phyloP scores from a whole-genome alignment of 1,140 invertebrate genomes.

The Nomia melanderi region DNA sequence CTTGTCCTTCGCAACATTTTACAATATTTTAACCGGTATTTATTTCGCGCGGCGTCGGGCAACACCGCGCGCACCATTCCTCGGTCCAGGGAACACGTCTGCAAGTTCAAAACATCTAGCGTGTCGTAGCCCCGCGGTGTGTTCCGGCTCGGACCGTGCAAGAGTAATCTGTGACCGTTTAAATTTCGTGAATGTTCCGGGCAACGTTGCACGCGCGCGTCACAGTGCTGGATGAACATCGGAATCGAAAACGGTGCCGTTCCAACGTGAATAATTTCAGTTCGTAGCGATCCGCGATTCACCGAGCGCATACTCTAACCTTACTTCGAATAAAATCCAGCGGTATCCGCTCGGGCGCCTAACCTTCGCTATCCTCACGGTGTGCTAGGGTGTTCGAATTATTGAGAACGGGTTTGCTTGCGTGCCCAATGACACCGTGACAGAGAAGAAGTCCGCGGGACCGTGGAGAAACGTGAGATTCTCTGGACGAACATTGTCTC shows the following conservation, averaged over 20 bases:
- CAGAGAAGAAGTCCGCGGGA: background rate
- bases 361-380: slow-evolving; percentile 29
- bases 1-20: background rate
- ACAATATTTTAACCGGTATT: slow-evolving; percentile 13
- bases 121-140: background rate
- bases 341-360: background rate
- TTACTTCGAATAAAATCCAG: background rate
- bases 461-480: background rate
- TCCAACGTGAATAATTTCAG: background rate
- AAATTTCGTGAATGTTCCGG: background rate
- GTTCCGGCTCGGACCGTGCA: background rate
- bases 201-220: background rate
- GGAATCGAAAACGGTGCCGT: background rate
- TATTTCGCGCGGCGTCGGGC: background rate
- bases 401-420: background rate
- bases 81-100: background rate
- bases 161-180: background rate
- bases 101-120: slow-evolving; percentile 24
- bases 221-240: background rate
- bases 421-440: slow-evolving; percentile 6
- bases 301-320: slow-evolving; percentile 32
- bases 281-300: background rate
- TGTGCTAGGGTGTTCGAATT: background rate
- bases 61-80: background rate
- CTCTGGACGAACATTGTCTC: background rate